Percentiles rank a stretch among this genome's conserved stretches.
phyloP scores from a whole-genome alignment of 2,888 invertebrate genomes.

The Acrobasis suavella region DNA sequence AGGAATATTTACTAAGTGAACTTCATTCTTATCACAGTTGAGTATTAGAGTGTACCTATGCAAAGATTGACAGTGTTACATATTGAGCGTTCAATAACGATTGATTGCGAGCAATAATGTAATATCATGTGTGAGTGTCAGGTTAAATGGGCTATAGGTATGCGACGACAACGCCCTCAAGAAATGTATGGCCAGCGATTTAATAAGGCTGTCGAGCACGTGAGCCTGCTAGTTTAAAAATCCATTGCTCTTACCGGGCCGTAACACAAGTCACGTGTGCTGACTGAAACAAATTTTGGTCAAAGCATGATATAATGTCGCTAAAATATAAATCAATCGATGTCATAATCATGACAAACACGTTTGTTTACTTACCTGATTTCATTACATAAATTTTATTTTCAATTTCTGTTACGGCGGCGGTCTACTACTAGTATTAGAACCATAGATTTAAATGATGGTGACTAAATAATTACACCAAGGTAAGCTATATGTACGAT shows the following conservation, averaged over 20 bases:
- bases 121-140: slow-evolving; percentile 32
- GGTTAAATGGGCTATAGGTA: slow-evolving; percentile 43
- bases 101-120: slow-evolving; percentile 23
- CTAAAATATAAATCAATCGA: slow-evolving; percentile 33
- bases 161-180: slow-evolving; percentile 44
- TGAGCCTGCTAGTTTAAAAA: slow-evolving; percentile 38
- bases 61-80: slow-evolving; percentile 5
- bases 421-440: too few relatives aligned
- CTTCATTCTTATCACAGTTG: slow-evolving; percentile 7
- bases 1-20: slow-evolving; percentile 24
- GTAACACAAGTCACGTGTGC: slow-evolving; percentile 55
- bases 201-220: slow-evolving; percentile 48
- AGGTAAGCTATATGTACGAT: too few relatives aligned
- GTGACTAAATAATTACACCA: too few relatives aligned
- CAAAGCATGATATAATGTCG: slow-evolving; percentile 43
- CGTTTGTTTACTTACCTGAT: slow-evolving; percentile 5
- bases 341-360: slow-evolving; percentile 29
- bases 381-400: slow-evolving; percentile 14
- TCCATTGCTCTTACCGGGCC: slow-evolving; percentile 33
- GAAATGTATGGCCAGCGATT: slow-evolving; percentile 44
- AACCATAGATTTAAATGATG: too few relatives aligned
- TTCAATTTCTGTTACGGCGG: too few relatives aligned
- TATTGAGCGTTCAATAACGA: slow-evolving; percentile 11
- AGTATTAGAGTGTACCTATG: neutral
- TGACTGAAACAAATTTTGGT: slow-evolving; percentile 35